phyloP scores from a whole-genome alignment of 2,797 vertebrate genomes.

The Balearica regulorum region DNA sequence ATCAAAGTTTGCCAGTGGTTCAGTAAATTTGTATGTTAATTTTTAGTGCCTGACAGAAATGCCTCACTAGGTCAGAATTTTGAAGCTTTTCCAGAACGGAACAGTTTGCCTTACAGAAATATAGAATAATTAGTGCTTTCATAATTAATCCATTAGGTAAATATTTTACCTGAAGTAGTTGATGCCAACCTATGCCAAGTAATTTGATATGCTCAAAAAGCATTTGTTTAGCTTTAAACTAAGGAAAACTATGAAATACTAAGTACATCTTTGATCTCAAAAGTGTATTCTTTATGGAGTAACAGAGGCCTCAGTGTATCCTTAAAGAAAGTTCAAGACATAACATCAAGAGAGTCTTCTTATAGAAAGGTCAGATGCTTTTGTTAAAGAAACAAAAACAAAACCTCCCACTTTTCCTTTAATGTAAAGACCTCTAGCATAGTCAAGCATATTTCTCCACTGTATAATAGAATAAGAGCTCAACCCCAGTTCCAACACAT shows the following conservation, averaged over 20 bases:
- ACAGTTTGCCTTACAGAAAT: background rate
- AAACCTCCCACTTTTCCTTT: background rate
- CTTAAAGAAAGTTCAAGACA: background rate
- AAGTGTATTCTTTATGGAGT: background rate
- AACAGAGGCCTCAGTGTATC: background rate
- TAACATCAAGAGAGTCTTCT: background rate
- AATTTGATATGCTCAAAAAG: background rate
- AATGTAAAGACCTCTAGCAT: background rate
- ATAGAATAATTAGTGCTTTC: background rate
- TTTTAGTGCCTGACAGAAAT: conserved; percentile 23
- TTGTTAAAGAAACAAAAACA: background rate
- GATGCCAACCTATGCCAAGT: background rate
- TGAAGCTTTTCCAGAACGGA: background rate
- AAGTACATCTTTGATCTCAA: background rate
- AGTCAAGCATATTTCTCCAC: background rate
- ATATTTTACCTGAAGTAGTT: background rate
- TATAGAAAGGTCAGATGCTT: background rate
- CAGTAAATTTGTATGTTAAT: background rate
- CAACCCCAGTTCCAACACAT: background rate
- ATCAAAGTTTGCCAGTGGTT: conserved; percentile 22
- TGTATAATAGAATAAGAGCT: background rate
- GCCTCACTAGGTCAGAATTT: conserved; percentile 7
- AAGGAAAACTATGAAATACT: background rate
- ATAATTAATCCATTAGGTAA: conserved; percentile 14
- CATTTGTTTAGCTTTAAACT: background rate